These are phyloP conservation scores for Hormaphis cornu DNA, from an alignment of 1,140 invertebrate species.

Conservation along the genomic window DNA sequence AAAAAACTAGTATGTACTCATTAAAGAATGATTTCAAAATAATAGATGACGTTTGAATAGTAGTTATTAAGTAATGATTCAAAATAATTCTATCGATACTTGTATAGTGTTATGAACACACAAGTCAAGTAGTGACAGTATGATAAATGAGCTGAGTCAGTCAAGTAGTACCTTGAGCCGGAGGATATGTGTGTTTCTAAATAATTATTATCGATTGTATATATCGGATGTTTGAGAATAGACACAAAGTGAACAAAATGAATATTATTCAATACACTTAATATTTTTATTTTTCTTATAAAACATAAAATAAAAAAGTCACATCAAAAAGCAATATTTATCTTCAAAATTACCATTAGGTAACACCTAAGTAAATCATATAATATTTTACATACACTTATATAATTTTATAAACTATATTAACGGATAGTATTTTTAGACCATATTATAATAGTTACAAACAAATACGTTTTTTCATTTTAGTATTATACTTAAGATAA, in stretches of 20 bases:
- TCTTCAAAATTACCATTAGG: constrained; percentile 1
- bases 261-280: constrained; percentile 5
- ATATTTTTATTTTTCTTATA: constrained; percentile 1
- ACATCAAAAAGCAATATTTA: constrained; percentile 23
- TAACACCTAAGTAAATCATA: neutral
- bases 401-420: constrained; percentile 15
- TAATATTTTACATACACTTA: neutral
- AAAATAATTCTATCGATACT: no score
- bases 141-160: no score
- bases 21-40: no score
- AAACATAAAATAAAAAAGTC: constrained; percentile 32
- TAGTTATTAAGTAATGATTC: no score
- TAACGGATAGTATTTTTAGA: constrained; percentile 16
- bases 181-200: no score
- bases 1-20: no score
- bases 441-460: neutral
- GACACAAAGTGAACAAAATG: neutral
- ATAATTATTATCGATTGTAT: no score
- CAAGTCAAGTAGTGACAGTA: no score
- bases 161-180: no score
- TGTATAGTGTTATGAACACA: no score
- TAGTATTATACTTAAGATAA: neutral
- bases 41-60: no score
- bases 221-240: no score
- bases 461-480: neutral